Evolutionary conservation across 2,888 invertebrate species (phyloP).

Genomic region (Campoplex nolae): DNA sequence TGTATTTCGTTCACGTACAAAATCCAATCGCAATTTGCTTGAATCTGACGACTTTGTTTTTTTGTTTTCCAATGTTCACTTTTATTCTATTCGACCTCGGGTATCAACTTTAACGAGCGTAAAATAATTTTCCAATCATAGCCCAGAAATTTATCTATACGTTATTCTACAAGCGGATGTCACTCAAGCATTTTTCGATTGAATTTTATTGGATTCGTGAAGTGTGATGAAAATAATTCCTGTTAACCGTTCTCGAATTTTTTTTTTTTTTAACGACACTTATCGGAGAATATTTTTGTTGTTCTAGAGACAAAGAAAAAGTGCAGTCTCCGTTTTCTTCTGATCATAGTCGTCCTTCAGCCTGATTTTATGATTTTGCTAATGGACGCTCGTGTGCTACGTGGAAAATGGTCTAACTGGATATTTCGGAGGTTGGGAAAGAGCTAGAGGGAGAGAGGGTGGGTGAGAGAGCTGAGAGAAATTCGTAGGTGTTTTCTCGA

Average conservation of each 20-base stretch:
- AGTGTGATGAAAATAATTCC: no score
- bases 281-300: background rate
- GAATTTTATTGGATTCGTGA: background rate
- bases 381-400: conserved; percentile 52
- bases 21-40: conserved; percentile 13
- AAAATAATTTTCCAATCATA: conserved; percentile 39
- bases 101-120: conserved; percentile 51
- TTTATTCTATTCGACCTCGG: background rate
- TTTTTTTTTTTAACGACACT: background rate
- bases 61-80: conserved; percentile 41
- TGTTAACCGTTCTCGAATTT: background rate
- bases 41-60: conserved; percentile 19
- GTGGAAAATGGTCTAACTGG: conserved; percentile 45
- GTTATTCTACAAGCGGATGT: background rate
- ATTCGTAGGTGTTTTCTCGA: conserved; percentile 49
- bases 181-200: background rate
- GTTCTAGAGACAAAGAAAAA: background rate
- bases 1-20: conserved; percentile 17
- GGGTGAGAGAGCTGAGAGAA: background rate
- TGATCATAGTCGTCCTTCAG: conserved; percentile 14
- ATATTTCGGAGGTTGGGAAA: conserved; percentile 15
- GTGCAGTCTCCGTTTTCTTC: conserved; percentile 7
- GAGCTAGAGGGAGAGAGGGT: background rate
- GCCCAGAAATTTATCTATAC: background rate
- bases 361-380: conserved; percentile 50